Evolutionary conservation across 2,113 vertebrate genomes (phyloP).

Genomic region (Syngnathus scovelli): DNA sequence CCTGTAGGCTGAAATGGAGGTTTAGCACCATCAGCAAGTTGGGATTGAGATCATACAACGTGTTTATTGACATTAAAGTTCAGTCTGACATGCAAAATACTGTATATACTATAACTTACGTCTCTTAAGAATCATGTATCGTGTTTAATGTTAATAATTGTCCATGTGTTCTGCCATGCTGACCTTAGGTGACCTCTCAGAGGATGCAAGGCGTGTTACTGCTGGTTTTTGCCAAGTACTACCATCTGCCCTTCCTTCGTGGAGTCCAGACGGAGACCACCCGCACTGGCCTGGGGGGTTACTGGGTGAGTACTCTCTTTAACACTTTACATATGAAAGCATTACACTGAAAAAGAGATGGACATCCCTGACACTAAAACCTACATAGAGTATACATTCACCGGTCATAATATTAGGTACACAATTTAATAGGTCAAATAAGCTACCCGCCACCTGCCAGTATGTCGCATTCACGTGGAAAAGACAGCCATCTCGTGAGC

Average conservation of each 20-base stretch:
- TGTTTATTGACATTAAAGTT: constrained; percentile 12
- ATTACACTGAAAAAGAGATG: constrained; percentile 1
- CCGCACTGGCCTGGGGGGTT: constrained; percentile 81
- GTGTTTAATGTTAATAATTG: not conserved
- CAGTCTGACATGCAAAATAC: not conserved
- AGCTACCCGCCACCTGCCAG: too few species aligned
- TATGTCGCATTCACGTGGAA: too few species aligned
- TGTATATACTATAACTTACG: not conserved
- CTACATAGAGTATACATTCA: not conserved
- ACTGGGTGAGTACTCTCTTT: constrained; percentile 70
- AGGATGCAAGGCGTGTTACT: constrained; percentile 93
- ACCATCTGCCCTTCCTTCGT: constrained; percentile 84
- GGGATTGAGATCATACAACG: not conserved
- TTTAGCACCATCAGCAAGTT: not conserved
- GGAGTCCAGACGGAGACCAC: constrained; percentile 90
- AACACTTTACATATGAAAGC: constrained; percentile 7
- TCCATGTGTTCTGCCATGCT: not conserved
- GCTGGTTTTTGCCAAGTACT: constrained; percentile 91
- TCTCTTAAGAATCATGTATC: constrained; percentile 24
- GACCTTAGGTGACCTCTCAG: constrained; percentile 83
- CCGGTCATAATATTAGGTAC: not conserved
- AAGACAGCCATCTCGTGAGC: too few species aligned
- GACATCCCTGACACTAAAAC: not conserved
- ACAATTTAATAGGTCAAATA: not conserved
- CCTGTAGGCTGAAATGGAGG: constrained; percentile 14